phyloP scores from a whole-genome alignment of 37 sponge, comb jelly and placozoan genomes.

The Theonella swinhoei region DNA sequence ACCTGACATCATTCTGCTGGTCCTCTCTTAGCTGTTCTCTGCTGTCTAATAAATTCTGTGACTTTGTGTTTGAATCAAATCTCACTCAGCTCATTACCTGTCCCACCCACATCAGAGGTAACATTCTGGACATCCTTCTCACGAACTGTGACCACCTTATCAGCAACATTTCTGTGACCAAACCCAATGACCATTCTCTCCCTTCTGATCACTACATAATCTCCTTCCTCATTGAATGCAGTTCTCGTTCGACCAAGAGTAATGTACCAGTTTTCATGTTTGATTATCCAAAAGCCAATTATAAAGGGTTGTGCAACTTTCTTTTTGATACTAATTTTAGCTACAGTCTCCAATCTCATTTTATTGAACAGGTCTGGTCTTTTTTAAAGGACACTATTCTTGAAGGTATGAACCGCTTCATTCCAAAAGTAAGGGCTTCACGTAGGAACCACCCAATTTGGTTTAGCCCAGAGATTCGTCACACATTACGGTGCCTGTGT shows the following conservation, averaged over 20 bases:
- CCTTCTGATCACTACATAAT: slow-evolving; percentile 29
- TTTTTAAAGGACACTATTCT: not conserved
- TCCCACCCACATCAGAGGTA: slow-evolving; percentile 43
- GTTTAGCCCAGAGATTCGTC: slow-evolving; percentile 11
- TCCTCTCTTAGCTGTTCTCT: not conserved
- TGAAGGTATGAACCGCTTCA: slow-evolving; percentile 4
- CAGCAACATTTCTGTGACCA: not conserved
- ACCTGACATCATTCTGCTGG: slow-evolving; percentile 50
- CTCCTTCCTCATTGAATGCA: not conserved
- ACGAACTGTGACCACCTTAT: not conserved
- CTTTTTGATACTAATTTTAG: slow-evolving; percentile 4
- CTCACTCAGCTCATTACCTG: slow-evolving; percentile 25
- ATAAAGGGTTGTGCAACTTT: slow-evolving; percentile 5
- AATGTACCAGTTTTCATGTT: slow-evolving; percentile 1
- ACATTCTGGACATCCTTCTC: slow-evolving; percentile 41
- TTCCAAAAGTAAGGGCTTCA: not conserved
- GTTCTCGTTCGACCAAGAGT: not conserved
- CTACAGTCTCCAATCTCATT: not conserved
- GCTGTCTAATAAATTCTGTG: slow-evolving; percentile 10
- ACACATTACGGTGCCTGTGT: not conserved
- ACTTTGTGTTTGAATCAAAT: slow-evolving; percentile 28
- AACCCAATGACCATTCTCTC: too few species aligned
- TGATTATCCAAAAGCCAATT: slow-evolving; percentile 30
- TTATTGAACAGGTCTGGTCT: slow-evolving; percentile 22
- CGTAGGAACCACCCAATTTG: not conserved